A percentile compares a stretch with the other conserved stretches of the same genome.
Conservation (phyloP, 2,888 invertebrate species). For the Eustalomyia histrio region DNA sequence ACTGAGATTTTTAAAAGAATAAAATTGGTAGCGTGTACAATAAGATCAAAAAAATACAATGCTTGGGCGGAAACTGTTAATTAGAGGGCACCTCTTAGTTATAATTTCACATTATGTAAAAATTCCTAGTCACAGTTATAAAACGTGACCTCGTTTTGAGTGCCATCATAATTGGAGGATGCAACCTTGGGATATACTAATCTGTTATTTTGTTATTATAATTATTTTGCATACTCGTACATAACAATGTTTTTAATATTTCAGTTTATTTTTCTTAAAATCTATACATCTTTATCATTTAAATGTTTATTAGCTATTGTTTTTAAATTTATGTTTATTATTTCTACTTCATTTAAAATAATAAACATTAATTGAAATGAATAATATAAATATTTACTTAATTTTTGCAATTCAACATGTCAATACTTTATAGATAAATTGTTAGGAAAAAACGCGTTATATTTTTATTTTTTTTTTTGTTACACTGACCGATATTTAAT, state of each 20-base stretch:
- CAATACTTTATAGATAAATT: slow-evolving; percentile 49
- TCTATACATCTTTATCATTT: background rate
- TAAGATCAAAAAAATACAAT: too few species aligned
- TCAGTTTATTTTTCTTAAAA: background rate
- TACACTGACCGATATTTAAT: slow-evolving; percentile 58
- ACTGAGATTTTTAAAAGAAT: too few species aligned
- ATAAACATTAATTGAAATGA: background rate
- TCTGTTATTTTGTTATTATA: background rate
- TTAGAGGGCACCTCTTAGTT: too few species aligned
- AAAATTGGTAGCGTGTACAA: too few species aligned
- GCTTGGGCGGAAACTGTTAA: too few species aligned
- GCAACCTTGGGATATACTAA: background rate
- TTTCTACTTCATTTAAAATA: background rate
- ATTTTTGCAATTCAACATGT: slow-evolving; percentile 36
- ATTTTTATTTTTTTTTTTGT: too few species aligned
- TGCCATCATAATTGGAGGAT: background rate
- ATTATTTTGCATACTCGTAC: background rate
- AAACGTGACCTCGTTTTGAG: background rate
- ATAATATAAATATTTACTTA: slow-evolving; percentile 7
- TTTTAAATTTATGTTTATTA: background rate
- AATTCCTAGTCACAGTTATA: too few species aligned
- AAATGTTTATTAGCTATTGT: background rate
- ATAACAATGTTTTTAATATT: background rate
- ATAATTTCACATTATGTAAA: too few species aligned
- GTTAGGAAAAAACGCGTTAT: slow-evolving; percentile 42